Base-by-base conservation (phyloP, 2,797 vertebrate genomes). In the Anolis apletophallus region DNA sequence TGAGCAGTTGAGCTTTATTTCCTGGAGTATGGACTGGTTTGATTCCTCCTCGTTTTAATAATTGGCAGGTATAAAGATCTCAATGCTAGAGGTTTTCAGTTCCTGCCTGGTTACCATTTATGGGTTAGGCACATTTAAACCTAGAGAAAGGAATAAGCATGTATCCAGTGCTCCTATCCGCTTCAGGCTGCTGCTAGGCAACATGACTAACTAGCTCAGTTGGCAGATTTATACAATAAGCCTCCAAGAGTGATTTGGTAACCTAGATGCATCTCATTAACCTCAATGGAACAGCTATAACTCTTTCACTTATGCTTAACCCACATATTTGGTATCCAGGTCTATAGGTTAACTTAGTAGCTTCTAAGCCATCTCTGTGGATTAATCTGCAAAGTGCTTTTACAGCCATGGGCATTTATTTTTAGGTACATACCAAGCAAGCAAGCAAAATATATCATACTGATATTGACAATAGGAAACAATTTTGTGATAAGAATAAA, bases 251-350 rank as follows among this genome's bases (percentile, higher is more conserved):
- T 72, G 85, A 88, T 74, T 80, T 90, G 85, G 83, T 89, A 93
- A 93, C 91, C 92, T 89, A 94, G 82, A 94, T 93, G 88, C 92
- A 95, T 93, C 90, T 95, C 91, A 93, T 94, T 95, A 91, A 95
- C 92, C 94, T 93, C 88, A 89, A 94, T 93, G 59, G 74, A 84
- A 88, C 83, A 87, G 90, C 87, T 91, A 50, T 84, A 86, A 79
- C 68, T 85, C 36, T 78, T 88, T 90, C 68, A 91, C 93, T 91
- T 94, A 81, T 76, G 72, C 8, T 83, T 94, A 93, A 90, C 86
- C 91, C 79, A 91, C 74, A 90, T 91, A 87, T 71, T 85, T 88
- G 34, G 34, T 86, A 76, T 81, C 68, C 83, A 71, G 89, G 90
- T 84, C 85, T 91, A 89, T 79, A 61, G 54, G 75, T 91, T 93